Percentiles rank a stretch among this genome's conserved stretches.
These are phyloP conservation scores for Taxidea taxus DNA, from an alignment of 2,113 vertebrate genomes.

Conservation along the genomic window DNA sequence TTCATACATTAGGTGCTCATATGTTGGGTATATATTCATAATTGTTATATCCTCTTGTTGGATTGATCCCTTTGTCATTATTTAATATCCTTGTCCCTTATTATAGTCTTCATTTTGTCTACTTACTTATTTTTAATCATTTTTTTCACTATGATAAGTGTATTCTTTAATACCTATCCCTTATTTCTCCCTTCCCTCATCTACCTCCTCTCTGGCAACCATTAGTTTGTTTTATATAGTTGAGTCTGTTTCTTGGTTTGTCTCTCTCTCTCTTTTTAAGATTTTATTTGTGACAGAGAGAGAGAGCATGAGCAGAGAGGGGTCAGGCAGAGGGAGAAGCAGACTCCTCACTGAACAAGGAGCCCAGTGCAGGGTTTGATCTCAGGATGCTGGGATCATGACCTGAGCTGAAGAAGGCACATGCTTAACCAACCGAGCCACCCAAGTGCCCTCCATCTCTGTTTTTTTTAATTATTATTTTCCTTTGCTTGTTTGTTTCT, in stretches of 20 bases:
- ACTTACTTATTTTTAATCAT: neutral
- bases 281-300: no score
- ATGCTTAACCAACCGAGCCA: no score
- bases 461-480: neutral
- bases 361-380: no score
- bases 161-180: no score
- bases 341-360: no score
- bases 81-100: neutral
- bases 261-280: no score
- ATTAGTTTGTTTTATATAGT: neutral
- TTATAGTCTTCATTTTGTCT: neutral
- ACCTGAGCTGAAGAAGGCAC: no score
- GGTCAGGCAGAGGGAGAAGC: no score
- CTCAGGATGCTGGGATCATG: no score
- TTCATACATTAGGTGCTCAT: neutral
- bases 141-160: neutral
- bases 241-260: neutral
- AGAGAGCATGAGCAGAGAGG: no score
- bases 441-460: neutral
- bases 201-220: neutral
- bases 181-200: neutral
- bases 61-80: neutral
- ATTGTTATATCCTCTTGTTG: neutral
- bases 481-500: neutral
- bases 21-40: neutral